Conservation (phyloP, 2,888 invertebrate genomes). For the Merodon equestris region DNA sequence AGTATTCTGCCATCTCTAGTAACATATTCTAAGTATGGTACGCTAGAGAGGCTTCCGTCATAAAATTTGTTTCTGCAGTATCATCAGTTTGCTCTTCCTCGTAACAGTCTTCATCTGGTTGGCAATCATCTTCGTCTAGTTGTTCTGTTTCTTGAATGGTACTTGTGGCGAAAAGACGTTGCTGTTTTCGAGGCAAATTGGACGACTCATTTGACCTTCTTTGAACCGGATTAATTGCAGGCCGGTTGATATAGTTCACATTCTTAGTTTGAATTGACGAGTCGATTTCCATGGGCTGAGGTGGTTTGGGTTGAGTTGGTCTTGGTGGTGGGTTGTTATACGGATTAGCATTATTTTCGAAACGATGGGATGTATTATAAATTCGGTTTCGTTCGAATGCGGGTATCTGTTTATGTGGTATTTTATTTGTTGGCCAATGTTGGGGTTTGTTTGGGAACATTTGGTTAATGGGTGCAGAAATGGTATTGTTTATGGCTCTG, state of each 20-base stretch:
- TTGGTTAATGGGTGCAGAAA: constrained; percentile 22
- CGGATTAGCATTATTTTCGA: constrained; percentile 6
- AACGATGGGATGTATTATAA: constrained; percentile 20
- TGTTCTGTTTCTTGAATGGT: constrained; percentile 1
- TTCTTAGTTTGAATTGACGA: constrained; percentile 9
- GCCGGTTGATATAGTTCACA: constrained; percentile 18
- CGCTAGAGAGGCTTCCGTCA: constrained; percentile 13
- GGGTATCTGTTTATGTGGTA: constrained; percentile 15
- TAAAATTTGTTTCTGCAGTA: constrained; percentile 8
- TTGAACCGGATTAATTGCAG: constrained; percentile 7
- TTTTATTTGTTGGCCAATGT: constrained; percentile 1
- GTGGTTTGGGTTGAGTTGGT: constrained; percentile 14
- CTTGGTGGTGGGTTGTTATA: constrained; percentile 25
- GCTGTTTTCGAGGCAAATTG: constrained; percentile 2
- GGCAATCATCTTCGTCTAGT: not conserved
- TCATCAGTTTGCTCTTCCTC: constrained; percentile 1
- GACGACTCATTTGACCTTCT: constrained; percentile 9
- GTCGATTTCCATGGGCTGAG: constrained; percentile 15
- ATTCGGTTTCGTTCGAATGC: constrained; percentile 13
- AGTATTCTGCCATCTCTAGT: constrained; percentile 23
- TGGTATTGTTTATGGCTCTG: constrained; percentile 11
- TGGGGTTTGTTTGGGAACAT: constrained; percentile 9
- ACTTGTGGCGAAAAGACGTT: constrained; percentile 4
- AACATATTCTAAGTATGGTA: constrained; percentile 8
- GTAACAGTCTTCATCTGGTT: constrained; percentile 5